Percentiles rank a stretch among this genome's conserved stretches.
Evolutionary conservation across 1,140 invertebrate genomes (phyloP).

Genomic region (Periplaneta americana): DNA sequence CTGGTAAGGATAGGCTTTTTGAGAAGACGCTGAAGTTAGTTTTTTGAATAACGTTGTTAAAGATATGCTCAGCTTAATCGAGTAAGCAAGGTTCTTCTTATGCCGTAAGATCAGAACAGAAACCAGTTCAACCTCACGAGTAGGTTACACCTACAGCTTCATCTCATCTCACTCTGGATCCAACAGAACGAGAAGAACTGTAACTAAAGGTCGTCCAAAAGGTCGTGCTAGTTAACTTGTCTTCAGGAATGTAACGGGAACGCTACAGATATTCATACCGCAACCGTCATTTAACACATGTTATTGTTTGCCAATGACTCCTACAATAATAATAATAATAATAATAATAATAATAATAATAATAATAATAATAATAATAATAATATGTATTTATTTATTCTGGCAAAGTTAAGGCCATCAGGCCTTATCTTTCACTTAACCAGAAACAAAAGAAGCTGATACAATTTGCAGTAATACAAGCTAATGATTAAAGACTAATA

Average conservation of each 20-base stretch:
- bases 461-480: too few species aligned
- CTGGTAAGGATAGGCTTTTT: not conserved
- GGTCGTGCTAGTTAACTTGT: not conserved
- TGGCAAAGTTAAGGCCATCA: too few species aligned
- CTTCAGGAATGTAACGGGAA: not conserved
- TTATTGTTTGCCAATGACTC: too few species aligned
- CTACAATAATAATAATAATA: too few species aligned
- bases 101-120: not conserved
- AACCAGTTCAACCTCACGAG: not conserved
- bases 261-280: not conserved
- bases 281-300: too few species aligned
- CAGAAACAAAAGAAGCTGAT: too few species aligned
- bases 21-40: not conserved
- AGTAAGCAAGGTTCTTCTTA: not conserved
- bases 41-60: not conserved
- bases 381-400: too few species aligned
- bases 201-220: not conserved
- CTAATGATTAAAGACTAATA: too few species aligned
- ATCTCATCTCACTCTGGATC: not conserved
- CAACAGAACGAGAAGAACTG: not conserved
- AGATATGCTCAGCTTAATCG: not conserved
- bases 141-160: not conserved
- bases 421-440: too few species aligned
- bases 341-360: too few species aligned
- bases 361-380: too few species aligned